Percentiles rank a stretch among this genome's conserved stretches.
These are phyloP conservation scores for Idaea straminata DNA, from an alignment of 2,888 invertebrate species.

Conservation along the genomic window DNA sequence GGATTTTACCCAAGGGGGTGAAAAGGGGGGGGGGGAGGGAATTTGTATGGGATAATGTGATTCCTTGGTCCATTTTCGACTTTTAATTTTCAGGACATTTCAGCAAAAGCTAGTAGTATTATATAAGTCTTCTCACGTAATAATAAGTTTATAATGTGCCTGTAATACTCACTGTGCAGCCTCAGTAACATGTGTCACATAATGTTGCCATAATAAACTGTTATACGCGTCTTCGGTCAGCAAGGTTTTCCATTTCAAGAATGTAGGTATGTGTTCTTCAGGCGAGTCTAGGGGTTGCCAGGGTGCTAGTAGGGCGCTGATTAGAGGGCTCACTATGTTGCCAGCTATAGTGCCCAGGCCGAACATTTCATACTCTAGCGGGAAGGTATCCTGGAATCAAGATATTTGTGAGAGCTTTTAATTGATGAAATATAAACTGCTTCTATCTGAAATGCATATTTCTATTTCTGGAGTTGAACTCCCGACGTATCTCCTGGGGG, in stretches of 20 bases:
- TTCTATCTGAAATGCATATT: too few species aligned
- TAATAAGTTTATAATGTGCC: not conserved
- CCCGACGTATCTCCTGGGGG: too few species aligned
- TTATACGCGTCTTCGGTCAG: constrained; percentile 87
- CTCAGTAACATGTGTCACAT: constrained; percentile 90
- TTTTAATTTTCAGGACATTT: too few species aligned
- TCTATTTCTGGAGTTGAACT: too few species aligned
- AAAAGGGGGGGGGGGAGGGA: too few species aligned
- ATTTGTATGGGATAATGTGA: too few species aligned
- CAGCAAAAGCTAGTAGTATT: too few species aligned
- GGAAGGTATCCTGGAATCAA: constrained; percentile 47
- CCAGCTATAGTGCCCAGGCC: constrained; percentile 91
- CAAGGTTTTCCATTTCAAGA: constrained; percentile 86
- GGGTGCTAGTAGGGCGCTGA: constrained; percentile 85
- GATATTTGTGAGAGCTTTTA: not conserved
- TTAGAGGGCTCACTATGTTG: constrained; percentile 89
- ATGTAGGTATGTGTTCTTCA: constrained; percentile 81
- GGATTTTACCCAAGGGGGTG: too few species aligned
- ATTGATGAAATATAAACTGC: too few species aligned
- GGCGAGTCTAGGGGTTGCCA: constrained; percentile 91
- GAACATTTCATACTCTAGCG: constrained; percentile 88
- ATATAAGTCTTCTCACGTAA: not conserved
- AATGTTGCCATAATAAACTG: constrained; percentile 92
- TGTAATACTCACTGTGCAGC: constrained; percentile 83
- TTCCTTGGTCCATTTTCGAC: too few species aligned